These are phyloP conservation scores for Ruditapes philippinarum DNA, from an alignment of 1,140 invertebrate genomes.

Conservation along the genomic window DNA sequence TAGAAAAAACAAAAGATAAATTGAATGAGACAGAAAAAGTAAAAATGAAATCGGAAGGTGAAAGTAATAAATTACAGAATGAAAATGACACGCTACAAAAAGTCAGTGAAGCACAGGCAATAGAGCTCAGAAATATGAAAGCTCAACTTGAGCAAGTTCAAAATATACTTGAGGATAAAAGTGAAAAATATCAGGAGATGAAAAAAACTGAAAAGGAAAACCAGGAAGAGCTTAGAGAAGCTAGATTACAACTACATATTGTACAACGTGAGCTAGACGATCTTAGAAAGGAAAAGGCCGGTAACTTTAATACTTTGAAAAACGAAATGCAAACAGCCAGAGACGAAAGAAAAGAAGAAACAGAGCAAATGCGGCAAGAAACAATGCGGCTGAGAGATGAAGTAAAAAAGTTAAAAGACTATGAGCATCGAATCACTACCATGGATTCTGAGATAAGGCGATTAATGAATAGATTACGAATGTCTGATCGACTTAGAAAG, in stretches of 20 bases:
- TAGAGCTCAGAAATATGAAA: conserved; percentile 64
- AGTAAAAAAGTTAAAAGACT: conserved; percentile 55
- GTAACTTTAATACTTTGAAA: conserved; percentile 33
- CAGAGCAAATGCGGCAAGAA: conserved; percentile 59
- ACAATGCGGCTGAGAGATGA: conserved; percentile 33
- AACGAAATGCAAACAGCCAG: conserved; percentile 56
- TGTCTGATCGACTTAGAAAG: conserved; percentile 25
- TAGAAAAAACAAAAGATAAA: conserved; percentile 31
- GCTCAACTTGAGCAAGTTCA: conserved; percentile 57
- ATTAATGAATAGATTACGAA: conserved; percentile 55
- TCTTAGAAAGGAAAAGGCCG: conserved; percentile 37
- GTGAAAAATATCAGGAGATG: conserved; percentile 47
- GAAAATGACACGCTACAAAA: conserved; percentile 32
- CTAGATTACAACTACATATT: conserved; percentile 37
- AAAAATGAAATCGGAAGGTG: conserved; percentile 43
- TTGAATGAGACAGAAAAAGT: conserved; percentile 40
- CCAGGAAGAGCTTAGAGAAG: conserved; percentile 26
- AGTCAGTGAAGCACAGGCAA: conserved; percentile 47
- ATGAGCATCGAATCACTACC: conserved; percentile 52
- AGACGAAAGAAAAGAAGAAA: conserved; percentile 45
- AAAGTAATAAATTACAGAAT: conserved; percentile 24
- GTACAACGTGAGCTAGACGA: conserved; percentile 30
- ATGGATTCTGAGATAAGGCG: conserved; percentile 56
- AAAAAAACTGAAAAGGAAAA: conserved; percentile 54
- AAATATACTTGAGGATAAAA: conserved; percentile 47